phyloP scores from a whole-genome alignment of 2,113 vertebrate genomes.

The Pteruthius melanotis region DNA sequence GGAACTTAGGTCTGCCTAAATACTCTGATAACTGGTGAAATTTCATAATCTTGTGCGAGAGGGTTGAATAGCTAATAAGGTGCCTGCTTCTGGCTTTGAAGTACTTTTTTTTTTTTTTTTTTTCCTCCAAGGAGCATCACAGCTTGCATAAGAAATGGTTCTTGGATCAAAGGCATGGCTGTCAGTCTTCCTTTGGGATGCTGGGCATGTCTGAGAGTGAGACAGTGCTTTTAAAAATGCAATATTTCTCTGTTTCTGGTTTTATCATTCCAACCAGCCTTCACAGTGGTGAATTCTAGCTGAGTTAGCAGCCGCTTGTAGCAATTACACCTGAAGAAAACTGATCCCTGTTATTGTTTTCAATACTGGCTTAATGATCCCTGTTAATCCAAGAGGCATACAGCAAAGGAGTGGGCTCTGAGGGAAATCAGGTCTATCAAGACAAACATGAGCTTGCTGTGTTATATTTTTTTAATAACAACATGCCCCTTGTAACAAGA shows the following conservation, averaged over 20 bases:
- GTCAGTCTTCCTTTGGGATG: not conserved
- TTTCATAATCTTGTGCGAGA: not conserved
- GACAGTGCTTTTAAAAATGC: constrained; percentile 9
- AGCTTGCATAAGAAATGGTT: not conserved
- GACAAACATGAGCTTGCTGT: rapidly evolving
- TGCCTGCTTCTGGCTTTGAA: not conserved
- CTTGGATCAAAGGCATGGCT: constrained; percentile 26
- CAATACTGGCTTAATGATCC: not conserved
- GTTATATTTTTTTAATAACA: not conserved
- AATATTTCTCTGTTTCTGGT: not conserved
- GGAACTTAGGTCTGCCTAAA: not conserved
- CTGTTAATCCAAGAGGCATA: not conserved
- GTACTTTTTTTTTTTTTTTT: not conserved
- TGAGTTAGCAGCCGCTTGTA: not conserved
- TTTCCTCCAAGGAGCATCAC: not conserved
- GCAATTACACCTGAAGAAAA: not conserved
- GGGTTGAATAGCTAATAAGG: not conserved
- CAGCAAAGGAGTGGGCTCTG: not conserved
- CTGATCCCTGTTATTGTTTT: not conserved
- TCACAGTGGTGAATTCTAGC: not conserved
- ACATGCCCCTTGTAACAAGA: not conserved
- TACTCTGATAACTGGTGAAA: not conserved
- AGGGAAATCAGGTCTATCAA: not conserved
- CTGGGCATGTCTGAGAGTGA: not conserved
- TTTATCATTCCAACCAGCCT: not conserved